Evolutionary conservation across 2,888 invertebrate species (phyloP).

Genomic region (Alloscopus bannaensis): DNA sequence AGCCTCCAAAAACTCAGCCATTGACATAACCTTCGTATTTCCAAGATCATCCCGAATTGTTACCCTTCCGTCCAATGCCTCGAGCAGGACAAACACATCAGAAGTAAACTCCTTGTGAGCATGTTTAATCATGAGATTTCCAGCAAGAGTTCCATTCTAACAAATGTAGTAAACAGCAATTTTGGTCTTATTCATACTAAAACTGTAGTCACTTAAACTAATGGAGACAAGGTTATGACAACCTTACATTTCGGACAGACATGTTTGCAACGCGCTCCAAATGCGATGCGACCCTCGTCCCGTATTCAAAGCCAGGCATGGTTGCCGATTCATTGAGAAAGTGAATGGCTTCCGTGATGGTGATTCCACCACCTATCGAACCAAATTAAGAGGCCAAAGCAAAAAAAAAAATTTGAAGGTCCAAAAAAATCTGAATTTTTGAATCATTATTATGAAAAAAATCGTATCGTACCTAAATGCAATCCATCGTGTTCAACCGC

Average conservation of each 20-base stretch:
- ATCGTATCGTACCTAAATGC: slow-evolving; percentile 47
- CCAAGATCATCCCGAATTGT: slow-evolving; percentile 64
- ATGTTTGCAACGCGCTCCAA: slow-evolving; percentile 83
- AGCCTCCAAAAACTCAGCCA: slow-evolving; percentile 59
- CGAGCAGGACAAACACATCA: slow-evolving; percentile 81
- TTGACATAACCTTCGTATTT: slow-evolving; percentile 22
- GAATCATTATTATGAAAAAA: too few relatives aligned
- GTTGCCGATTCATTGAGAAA: slow-evolving; percentile 75
- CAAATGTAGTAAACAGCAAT: too few relatives aligned
- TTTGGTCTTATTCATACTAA: too few relatives aligned
- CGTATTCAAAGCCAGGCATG: slow-evolving; percentile 78
- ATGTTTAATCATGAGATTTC: slow-evolving; percentile 84
- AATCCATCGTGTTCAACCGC: slow-evolving; percentile 71
- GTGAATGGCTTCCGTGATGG: slow-evolving; percentile 79
- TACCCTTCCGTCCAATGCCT: slow-evolving; percentile 74
- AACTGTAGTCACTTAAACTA: too few relatives aligned
- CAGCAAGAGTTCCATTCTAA: slow-evolving; percentile 80
- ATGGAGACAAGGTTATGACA: too few relatives aligned
- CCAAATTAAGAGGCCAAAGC: too few relatives aligned
- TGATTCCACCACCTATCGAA: slow-evolving; percentile 81
- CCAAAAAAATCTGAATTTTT: too few relatives aligned
- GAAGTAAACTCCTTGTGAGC: slow-evolving; percentile 83
- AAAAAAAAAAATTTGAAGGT: neutral
- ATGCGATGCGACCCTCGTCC: slow-evolving; percentile 80
- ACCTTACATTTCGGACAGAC: slow-evolving; percentile 84